Base-by-base conservation (phyloP, 2,113 vertebrate species). In the Percopsis transmontana region DNA sequence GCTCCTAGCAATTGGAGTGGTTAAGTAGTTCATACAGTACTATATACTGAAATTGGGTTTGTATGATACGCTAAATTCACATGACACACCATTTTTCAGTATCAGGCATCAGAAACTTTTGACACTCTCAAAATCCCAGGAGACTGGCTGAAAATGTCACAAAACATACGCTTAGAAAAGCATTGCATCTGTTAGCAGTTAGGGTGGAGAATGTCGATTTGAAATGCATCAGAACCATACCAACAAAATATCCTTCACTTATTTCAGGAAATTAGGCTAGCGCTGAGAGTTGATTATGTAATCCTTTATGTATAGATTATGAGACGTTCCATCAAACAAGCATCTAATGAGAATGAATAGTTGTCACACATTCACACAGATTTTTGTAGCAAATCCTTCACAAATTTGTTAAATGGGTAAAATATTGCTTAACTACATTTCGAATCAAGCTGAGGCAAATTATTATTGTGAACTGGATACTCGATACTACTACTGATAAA, bases 291-390 rank as follows among this genome's bases (percentile, higher is more conserved):
- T 1, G 48, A 56, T 52, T 53, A 45, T 19, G 63, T 4, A 40
- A 27, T 0, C 20, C 18, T 56, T 66, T 21, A 18, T 68, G 47
- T 57, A 51, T 59, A 62, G 70, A 70, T 70, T 2, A 77, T 67
- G 12, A 64, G 66, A 62, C 18, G 60, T 45, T 60, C 45, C 41
- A 45, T 60, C 41, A 45, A 20, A 18, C 12, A 44, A 44, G 10
- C 42, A 44, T 44, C 42, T 44, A 44, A 44, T 51, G 48, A 21
- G 48, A 41, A 58, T 13, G 19, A 18, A 59, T 21, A 16, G 15
- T 53, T 14, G 11, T 11, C 51, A 24, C 51, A 20, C 48, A 51
- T 33, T 0, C 60, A 11, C 42, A 2, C 15, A 48, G 27, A 6
- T 33, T 33, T 33, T 4, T 33, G 1, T 33, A 33, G 27, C 27